Conservation (phyloP, 2,888 invertebrate species). For the Pseudococcus longispinus region DNA sequence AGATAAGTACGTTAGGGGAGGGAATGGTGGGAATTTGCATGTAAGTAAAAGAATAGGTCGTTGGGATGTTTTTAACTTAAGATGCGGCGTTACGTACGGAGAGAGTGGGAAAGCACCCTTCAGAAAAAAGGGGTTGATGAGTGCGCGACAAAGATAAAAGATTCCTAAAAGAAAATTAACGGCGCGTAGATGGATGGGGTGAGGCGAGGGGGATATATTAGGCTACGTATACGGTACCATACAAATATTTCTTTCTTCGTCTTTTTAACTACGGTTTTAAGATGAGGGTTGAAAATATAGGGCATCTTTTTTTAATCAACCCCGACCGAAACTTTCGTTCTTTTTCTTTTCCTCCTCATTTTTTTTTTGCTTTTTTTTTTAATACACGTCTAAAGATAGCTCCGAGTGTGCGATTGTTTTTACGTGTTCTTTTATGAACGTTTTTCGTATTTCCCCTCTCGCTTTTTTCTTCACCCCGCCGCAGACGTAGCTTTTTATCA, state of each 20-base stretch:
- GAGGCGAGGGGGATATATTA: conserved; percentile 49
- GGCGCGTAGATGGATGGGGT: conserved; percentile 35
- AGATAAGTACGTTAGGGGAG: conserved; percentile 41
- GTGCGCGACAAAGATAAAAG: conserved; percentile 65
- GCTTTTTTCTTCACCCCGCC: not conserved
- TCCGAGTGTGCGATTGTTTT: conserved; percentile 32
- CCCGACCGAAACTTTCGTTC: conserved; percentile 54
- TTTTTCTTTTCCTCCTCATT: conserved; percentile 28
- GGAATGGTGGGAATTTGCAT: conserved; percentile 39
- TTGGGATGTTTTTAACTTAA: conserved; percentile 57
- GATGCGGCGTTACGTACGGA: conserved; percentile 57
- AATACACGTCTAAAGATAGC: conserved; percentile 55
- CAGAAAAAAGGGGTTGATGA: conserved; percentile 60
- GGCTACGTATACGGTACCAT: conserved; percentile 61
- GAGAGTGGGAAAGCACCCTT: conserved; percentile 49
- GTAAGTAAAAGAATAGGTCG: conserved; percentile 59
- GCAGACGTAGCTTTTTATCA: not conserved
- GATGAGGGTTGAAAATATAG: conserved; percentile 58
- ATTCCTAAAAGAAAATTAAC: conserved; percentile 69
- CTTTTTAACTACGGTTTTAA: conserved; percentile 57
- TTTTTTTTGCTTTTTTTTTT: conserved; percentile 23
- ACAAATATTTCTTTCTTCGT: conserved; percentile 60
- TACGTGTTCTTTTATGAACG: conserved; percentile 25
- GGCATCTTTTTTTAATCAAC: conserved; percentile 58
- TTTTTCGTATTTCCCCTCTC: not conserved